These are phyloP conservation scores for Eupithecia dodoneata DNA, from an alignment of 2,888 invertebrate genomes.

Conservation along the genomic window DNA sequence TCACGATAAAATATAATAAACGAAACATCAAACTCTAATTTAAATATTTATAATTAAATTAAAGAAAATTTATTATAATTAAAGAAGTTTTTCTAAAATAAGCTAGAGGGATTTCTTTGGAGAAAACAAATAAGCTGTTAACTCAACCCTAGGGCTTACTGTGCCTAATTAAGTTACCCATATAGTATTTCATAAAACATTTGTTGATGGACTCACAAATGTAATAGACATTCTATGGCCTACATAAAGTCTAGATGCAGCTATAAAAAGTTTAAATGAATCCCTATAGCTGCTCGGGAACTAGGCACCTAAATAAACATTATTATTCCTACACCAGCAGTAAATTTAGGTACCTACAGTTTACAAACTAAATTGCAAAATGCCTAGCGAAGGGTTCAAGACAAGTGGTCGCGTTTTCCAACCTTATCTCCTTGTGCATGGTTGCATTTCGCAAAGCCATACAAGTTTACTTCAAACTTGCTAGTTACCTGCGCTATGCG, in stretches of 20 bases:
- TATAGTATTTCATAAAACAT: not conserved
- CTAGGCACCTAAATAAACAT: constrained; percentile 4
- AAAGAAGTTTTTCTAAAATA: no score
- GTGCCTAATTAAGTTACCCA: not conserved
- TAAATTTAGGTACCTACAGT: not conserved
- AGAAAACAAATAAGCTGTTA: not conserved
- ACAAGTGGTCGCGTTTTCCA: constrained; percentile 52
- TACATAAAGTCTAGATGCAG: not conserved
- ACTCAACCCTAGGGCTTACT: not conserved
- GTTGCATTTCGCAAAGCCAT: constrained; percentile 46
- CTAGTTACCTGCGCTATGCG: constrained; percentile 29
- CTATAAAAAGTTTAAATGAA: not conserved
- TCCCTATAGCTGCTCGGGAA: not conserved
- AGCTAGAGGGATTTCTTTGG: not conserved
- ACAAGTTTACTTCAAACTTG: constrained; percentile 47
- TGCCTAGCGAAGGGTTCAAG: constrained; percentile 44
- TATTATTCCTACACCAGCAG: not conserved
- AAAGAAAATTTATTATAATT: no score
- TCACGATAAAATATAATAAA: no score
- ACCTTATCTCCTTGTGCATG: constrained; percentile 56
- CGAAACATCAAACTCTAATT: no score
- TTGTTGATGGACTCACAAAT: not conserved
- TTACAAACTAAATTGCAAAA: constrained; percentile 21
- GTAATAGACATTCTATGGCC: not conserved
- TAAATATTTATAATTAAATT: no score